Evolutionary conservation across 1,140 invertebrate species (phyloP), one percentile per base, ranked within the genome.

Genomic region (Meloidogyne chitwoodi): DNA sequence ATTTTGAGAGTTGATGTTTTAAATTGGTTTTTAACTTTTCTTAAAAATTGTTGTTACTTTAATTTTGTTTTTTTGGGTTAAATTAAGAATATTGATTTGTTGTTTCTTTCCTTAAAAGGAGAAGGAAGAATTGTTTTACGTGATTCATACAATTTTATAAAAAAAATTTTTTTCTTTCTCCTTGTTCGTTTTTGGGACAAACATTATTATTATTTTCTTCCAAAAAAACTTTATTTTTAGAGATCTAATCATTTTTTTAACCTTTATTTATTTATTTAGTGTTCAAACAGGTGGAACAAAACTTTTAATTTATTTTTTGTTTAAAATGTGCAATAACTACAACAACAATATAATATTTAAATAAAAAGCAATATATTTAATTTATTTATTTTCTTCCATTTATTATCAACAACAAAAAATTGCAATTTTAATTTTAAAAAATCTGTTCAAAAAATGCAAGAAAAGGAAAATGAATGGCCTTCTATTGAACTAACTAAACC

Each of bases 401-500:
- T n/a, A n/a, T 41, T 41, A 41, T 14, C 38, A 41, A 41, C 38
- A 56, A 48, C 44, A 48, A 48, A 56, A 56, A 22, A 56, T n/a
- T 56, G 48, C 48, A 56, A 56, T 56, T 56, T 56, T 0, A 22
- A 48, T 12, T 41, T 3, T 19, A 41, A 16, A 16, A 14, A 5
- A 19, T 56, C 5, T 56, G 5, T 56, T n/a, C n/a, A 56, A 19
- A 56, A 56, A n/a, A 56, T 56, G 48, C 48, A 56, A 16, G 71
- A 56, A 11, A 73, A 70, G 8, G 34, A 11, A 4, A 56, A 24
- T 12, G 70, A 73, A 65, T 73, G 71, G 71, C 71, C 71, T 8
- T 24, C 24, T n/a, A 63, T 73, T 64, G 71, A 73, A 63, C 27
- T 73, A 34, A 41, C 34, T 63, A 16, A 29, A 10, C 71, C 71